phyloP scores from a whole-genome alignment of 2,888 invertebrate species.

The Dusona sp. region DNA sequence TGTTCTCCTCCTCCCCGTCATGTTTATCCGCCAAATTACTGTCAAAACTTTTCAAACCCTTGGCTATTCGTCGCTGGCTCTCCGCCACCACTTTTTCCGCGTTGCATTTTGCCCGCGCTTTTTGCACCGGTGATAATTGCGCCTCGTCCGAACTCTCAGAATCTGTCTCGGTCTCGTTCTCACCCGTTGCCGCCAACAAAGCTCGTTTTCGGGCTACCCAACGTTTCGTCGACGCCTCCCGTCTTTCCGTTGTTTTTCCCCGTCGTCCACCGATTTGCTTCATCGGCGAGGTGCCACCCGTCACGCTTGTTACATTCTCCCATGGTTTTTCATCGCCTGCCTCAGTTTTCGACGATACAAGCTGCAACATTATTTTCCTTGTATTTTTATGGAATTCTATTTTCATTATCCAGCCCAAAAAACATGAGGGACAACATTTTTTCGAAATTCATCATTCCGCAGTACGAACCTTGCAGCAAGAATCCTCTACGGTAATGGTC shows the following conservation, averaged over 20 bases:
- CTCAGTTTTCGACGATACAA: not conserved
- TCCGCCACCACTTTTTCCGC: constrained; percentile 78
- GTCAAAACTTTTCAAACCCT: constrained; percentile 8
- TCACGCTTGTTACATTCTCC: constrained; percentile 51
- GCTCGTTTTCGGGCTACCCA: constrained; percentile 83
- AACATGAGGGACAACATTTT: not conserved
- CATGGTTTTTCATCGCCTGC: constrained; percentile 29
- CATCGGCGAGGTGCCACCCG: not conserved
- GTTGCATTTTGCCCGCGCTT: constrained; percentile 80
- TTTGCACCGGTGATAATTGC: constrained; percentile 82
- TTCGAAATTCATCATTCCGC: not conserved
- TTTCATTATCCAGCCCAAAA: no score
- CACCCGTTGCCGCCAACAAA: constrained; percentile 80
- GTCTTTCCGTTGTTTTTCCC: constrained; percentile 76
- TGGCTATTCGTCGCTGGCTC: constrained; percentile 64
- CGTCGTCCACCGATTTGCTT: constrained; percentile 71
- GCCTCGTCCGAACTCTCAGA: constrained; percentile 78
- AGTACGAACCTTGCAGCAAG: constrained; percentile 24
- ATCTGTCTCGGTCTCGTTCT: constrained; percentile 80
- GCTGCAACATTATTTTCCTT: not conserved
- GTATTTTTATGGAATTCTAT: not conserved
- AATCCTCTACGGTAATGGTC: not conserved
- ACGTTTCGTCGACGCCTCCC: constrained; percentile 81
- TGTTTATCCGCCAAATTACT: not conserved
- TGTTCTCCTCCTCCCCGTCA: constrained; percentile 24